phyloP scores from a whole-genome alignment of 2,888 invertebrate genomes.

The Heteromyza rotundicornis region DNA sequence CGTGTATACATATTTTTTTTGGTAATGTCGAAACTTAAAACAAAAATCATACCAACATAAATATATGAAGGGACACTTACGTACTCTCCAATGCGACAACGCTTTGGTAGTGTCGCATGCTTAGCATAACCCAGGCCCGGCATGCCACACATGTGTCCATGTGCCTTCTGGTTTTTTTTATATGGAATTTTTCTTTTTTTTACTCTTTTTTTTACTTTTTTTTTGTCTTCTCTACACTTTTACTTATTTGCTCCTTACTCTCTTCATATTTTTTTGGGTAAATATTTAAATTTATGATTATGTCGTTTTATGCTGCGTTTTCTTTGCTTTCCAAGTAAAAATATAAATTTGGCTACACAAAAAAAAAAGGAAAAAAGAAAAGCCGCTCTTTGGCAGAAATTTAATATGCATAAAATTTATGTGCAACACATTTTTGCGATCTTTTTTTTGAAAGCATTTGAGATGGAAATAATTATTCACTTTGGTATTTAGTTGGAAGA shows the following conservation, averaged over 20 bases:
- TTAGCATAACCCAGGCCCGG: not conserved
- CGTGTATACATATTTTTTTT: not conserved
- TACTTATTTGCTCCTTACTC: not conserved
- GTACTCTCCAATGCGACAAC: not conserved
- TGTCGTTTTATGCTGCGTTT: no score
- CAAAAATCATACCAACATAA: not conserved
- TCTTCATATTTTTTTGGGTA: conserved; percentile 32
- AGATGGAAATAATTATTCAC: no score
- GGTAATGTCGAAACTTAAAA: not conserved
- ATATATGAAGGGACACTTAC: not conserved
- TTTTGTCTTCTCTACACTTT: not conserved
- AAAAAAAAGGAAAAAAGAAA: no score
- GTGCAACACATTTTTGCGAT: conserved; percentile 55
- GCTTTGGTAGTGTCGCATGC: not conserved
- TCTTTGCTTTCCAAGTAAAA: no score
- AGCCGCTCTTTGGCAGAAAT: conserved; percentile 46
- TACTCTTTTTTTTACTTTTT: not conserved
- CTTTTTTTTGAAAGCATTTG: no score
- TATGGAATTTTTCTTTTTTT: no score
- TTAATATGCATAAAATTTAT: conserved; percentile 56
- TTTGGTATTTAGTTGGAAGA: no score
- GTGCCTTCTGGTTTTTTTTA: no score
- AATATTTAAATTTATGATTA: conserved; percentile 59
- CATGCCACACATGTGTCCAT: not conserved
- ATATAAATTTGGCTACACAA: no score